Base-by-base conservation (phyloP, 2,888 invertebrate genomes). In the Yponomeuta sedellus region DNA sequence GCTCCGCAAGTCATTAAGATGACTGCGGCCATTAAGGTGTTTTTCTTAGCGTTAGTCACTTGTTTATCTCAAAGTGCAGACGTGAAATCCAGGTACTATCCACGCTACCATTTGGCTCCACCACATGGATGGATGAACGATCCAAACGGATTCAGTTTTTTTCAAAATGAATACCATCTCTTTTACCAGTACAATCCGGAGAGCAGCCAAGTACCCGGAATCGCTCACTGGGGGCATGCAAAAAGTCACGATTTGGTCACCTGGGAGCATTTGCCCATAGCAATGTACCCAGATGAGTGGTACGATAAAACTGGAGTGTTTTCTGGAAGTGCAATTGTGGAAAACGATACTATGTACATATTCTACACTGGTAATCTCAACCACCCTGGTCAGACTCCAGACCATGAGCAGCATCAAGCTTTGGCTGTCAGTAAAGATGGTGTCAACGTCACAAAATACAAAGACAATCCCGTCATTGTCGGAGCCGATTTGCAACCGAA, bases 61-160 rank as follows among this genome's bases (percentile, higher is more conserved):
- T 64, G 39, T 39, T 25, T n/a, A 40, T 39, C n/a, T 44, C 61
- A 28, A 12, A 34, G 34, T 20, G 28, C 39, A 58, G 57, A 20
- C 20, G 73, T 77, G 1, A 71, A 75, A 5, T 74, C 75, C 12
- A 72, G 74, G 0, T 87, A 74, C 64, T 79, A 79, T 61, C 88
- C 88, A 1, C 74, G 76, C 0, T 89, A 81, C 67, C 91, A 91
- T 65, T 69, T 85, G 28, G 77, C 81, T 4, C 86, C 88, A 0
- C 77, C 76, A 0, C 20, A 70, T 3, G 92, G 91, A 59, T 93
- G 92, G 92, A 89, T 92, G 80, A 93, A 92, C 71, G 92, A 92
- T 66, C 93, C 93, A 0, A 92, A 92, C 66, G 93, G 92, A 6
- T 87, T 93, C 68, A 79, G 87, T 65, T 69, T 76, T 58, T 88